Evolutionary conservation across 2,888 invertebrate genomes (phyloP).

Genomic region (Orchesellides sinensis): DNA sequence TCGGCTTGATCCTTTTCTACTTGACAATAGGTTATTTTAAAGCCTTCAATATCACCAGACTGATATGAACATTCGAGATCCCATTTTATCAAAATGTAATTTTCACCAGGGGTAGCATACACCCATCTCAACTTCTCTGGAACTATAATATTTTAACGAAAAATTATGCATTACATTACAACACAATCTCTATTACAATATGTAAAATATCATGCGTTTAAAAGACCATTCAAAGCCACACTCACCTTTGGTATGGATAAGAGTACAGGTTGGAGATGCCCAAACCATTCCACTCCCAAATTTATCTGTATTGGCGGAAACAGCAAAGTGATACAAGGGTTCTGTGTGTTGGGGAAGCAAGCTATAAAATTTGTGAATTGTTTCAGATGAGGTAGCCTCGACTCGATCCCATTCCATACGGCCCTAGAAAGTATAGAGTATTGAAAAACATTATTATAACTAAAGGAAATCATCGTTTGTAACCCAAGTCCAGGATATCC

Average conservation of each 20-base stretch:
- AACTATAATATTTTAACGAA: slow-evolving; percentile 72
- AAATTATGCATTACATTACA: background rate
- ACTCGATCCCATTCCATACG: slow-evolving; percentile 70
- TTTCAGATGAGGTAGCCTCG: slow-evolving; percentile 24
- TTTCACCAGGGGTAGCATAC: slow-evolving; percentile 79
- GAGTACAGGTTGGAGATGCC: slow-evolving; percentile 85
- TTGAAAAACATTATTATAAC: no score
- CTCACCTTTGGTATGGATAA: slow-evolving; percentile 78
- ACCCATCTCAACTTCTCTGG: slow-evolving; percentile 81
- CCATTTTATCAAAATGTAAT: slow-evolving; percentile 84
- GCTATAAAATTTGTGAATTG: slow-evolving; percentile 53
- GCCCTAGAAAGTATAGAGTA: no score
- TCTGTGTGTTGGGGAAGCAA: slow-evolving; percentile 75
- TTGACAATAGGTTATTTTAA: slow-evolving; percentile 86
- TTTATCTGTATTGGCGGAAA: slow-evolving; percentile 84
- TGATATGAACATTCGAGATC: slow-evolving; percentile 86
- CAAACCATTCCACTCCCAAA: slow-evolving; percentile 91
- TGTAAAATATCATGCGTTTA: background rate
- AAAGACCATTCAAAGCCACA: background rate
- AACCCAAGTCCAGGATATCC: no score
- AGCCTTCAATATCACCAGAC: slow-evolving; percentile 85
- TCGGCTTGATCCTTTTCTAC: slow-evolving; percentile 76
- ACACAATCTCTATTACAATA: background rate
- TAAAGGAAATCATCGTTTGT: no score
- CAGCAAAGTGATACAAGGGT: slow-evolving; percentile 85